Evolutionary conservation across 2,888 invertebrate species (phyloP), one percentile per base, ranked within the genome.

Genomic region (Chrysolina americana): DNA sequence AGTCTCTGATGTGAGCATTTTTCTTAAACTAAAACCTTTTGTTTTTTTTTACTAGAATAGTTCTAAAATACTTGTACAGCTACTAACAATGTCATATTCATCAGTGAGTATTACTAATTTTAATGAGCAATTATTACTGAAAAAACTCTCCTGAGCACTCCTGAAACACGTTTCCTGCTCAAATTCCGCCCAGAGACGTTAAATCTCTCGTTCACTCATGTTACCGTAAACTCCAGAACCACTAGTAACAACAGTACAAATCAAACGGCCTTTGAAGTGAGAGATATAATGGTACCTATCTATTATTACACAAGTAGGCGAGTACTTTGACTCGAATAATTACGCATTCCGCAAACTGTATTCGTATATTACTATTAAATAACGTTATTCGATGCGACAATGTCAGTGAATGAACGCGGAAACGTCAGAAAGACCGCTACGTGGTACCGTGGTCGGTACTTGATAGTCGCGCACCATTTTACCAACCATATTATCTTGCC

Each of bases 361-460:
- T 80, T 78, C 78, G 76, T 76, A 77, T 80, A 80, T 78, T 75
- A 71, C 77, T 78, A 77, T 74, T 76, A 80, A 79, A 79, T 80
- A 80, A 79, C 80, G 80, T 80, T 80, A 80, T 79, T 77, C 79
- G 72, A 80, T 77, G 76, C 72, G 77, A 79, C 80, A 76, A 36
- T 59, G 77, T 77, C 76, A 71, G 75, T 66, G 75, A 78, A 80
- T 79, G 76, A 81, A 81, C 76, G 81, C 80, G 80, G 80, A 81
- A 81, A 79, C 71, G 78, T 79, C 79, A 76, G 70, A 75, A 76
- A 74, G 79, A 80, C 81, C 79, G 81, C 81, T 80, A 81, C 73
- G 68, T 71, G 64, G 53, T 68, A 68, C 53, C 47, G 36, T n/a
- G 59, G 36, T 28, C 36, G 59, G 59, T 59, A 70, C 64, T 70